These are phyloP conservation scores for Corythoichthys haematopterus DNA, from an alignment of 2,113 vertebrate species.

Conservation along the genomic window DNA sequence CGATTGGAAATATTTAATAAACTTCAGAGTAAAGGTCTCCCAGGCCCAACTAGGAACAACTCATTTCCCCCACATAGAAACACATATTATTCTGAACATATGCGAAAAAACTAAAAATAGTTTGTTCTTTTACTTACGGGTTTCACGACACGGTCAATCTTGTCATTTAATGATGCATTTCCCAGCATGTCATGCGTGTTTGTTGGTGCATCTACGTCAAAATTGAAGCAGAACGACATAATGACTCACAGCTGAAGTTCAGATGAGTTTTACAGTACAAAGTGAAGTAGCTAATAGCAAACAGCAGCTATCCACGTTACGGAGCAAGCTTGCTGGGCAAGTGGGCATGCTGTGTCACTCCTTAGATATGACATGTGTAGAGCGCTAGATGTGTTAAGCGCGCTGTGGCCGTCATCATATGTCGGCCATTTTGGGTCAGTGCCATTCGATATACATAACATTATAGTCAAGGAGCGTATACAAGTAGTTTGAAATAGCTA, in stretches of 20 bases:
- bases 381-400: too few species aligned
- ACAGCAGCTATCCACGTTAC: not conserved
- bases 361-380: too few species aligned
- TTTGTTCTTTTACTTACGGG: constrained; percentile 49
- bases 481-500: too few species aligned
- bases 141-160: constrained; percentile 9
- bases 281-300: not conserved
- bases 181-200: not conserved
- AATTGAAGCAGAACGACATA: constrained; percentile 78
- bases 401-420: too few species aligned
- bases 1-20: not conserved
- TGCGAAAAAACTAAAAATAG: not conserved
- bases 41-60: too few species aligned
- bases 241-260: not conserved
- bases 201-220: constrained; percentile 49
- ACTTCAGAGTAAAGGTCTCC: not conserved
- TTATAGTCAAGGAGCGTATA: too few species aligned
- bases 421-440: too few species aligned
- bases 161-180: constrained; percentile 11
- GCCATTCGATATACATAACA: too few species aligned
- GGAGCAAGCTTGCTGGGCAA: constrained; percentile 10
- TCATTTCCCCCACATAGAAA: not conserved
- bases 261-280: not conserved
- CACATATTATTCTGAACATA: not conserved
- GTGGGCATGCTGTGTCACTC: not conserved